These are phyloP conservation scores for Erebia ligea DNA, from an alignment of 2,888 invertebrate genomes.

Conservation along the genomic window DNA sequence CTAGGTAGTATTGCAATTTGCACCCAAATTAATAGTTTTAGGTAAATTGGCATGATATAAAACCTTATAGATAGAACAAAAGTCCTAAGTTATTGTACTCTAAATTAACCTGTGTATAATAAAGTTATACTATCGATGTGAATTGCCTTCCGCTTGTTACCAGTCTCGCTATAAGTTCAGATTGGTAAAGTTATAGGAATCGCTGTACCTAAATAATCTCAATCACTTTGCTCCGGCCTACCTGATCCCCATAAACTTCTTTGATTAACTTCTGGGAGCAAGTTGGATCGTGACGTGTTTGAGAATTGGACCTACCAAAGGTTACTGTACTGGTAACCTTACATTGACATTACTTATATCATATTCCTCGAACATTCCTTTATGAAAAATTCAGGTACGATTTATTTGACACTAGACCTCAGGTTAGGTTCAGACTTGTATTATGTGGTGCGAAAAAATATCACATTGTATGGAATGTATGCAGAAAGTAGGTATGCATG, in stretches of 20 bases:
- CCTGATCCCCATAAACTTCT: slow-evolving; percentile 58
- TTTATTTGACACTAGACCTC: no score
- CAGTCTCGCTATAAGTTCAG: slow-evolving; percentile 43
- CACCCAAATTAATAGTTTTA: no score
- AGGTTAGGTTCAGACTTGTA: no score
- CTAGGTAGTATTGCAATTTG: no score
- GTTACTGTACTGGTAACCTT: not conserved
- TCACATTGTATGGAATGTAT: no score
- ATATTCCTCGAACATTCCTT: not conserved
- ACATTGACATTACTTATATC: not conserved
- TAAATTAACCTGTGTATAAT: slow-evolving; percentile 9
- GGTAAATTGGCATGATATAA: not conserved
- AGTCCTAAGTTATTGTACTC: slow-evolving; percentile 5
- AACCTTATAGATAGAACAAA: slow-evolving; percentile 35
- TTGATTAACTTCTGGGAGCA: slow-evolving; percentile 65
- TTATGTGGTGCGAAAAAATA: no score
- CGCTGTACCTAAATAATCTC: slow-evolving; percentile 60
- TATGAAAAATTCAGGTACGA: no score
- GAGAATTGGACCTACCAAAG: slow-evolving; percentile 45
- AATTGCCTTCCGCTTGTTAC: slow-evolving; percentile 23
- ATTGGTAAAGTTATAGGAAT: slow-evolving; percentile 49
- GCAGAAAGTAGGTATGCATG: no score
- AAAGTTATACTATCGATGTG: slow-evolving; percentile 13
- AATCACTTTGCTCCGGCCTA: slow-evolving; percentile 53
- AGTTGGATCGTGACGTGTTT: slow-evolving; percentile 62